phyloP scores from a whole-genome alignment of 2,797 vertebrate species.

The Danionella dracula region DNA sequence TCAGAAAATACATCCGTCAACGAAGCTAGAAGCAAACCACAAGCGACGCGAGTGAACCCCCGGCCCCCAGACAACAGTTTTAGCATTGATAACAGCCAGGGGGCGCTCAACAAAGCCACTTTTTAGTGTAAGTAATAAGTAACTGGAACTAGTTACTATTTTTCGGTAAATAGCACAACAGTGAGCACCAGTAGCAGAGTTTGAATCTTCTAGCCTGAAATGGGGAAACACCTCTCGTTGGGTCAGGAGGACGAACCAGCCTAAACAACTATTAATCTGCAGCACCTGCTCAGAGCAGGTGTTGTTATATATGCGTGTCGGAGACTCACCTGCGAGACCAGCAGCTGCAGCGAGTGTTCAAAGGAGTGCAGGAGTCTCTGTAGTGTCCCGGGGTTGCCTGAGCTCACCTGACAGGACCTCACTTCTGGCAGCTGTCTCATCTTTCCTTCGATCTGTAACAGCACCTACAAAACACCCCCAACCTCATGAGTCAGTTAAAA shows the following conservation, averaged over 20 bases:
- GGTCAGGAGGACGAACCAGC: constrained; percentile 4
- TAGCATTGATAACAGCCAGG: too few relatives aligned
- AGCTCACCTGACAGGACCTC: constrained; percentile 75
- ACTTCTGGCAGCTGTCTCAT: constrained; percentile 82
- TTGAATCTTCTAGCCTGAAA: neutral
- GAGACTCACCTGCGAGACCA: constrained; percentile 79
- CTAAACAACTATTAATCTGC: neutral
- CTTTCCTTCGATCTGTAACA: constrained; percentile 87
- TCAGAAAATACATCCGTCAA: too few relatives aligned
- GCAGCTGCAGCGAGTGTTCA: constrained; percentile 85
- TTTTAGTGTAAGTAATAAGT: too few relatives aligned
- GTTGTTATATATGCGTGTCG: constrained; percentile 3
- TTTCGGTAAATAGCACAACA: too few relatives aligned
- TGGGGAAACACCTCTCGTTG: neutral
- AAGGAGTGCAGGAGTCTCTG: constrained; percentile 84
- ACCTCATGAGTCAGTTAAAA: too few relatives aligned
- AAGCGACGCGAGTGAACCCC: too few relatives aligned
- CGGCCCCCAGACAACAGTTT: too few relatives aligned
- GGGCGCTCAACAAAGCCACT: too few relatives aligned
- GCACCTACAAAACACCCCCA: constrained; percentile 57
- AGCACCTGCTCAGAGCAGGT: constrained; percentile 31
- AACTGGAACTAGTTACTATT: too few relatives aligned
- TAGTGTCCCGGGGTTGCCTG: constrained; percentile 79
- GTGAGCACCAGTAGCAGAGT: too few relatives aligned
- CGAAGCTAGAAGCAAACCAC: too few relatives aligned